Evolutionary conservation across 2,888 invertebrate species (phyloP), one percentile per base, ranked within the genome.

Genomic region (Nomada hirtipes): DNA sequence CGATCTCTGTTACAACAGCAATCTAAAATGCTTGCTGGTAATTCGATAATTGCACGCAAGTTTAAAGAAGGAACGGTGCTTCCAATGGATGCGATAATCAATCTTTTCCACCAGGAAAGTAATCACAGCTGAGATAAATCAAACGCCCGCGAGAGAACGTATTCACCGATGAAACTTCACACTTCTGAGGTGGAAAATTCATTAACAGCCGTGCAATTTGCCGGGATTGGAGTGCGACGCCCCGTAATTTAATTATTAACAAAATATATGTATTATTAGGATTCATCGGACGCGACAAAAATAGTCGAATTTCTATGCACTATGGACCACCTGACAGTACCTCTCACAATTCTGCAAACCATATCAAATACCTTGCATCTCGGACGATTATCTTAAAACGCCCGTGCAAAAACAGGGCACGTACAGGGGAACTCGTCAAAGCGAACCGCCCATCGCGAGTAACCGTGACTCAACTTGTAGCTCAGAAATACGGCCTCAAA

Each of bases 181-280:
- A n/a, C 47, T 13, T 20, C 11, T 18, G 75, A 23, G 13, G 11
- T 20, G 44, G 53, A 47, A 67, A 78, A 78, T 61, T 78, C 74
- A 78, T 78, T 78, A 74, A 76, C 68, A 23, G 10, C 15, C 26
- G 44, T 55, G 63, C 61, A 42, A 61, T 60, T 18, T 36, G 18
- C 11, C 65, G 23, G 29, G 44, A 11, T n/a, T 9, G 2, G n/a
- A 50, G 47, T 26, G n/a, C 26, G 50, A 47, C 55, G 50, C 50
- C 44, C 20, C 50, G 61, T 75, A 75, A 68, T 74, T 26, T 7
- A 36, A 4, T 36, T 29, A 29, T 29, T 7, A 0, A 36, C 7
- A 7, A 36, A 36, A 36, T 26, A 29, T 0, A 7, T 7, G 7
- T 7, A 36, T 36, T 36, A 36, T 29, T 29, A 29, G 7, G 29